Evolutionary conservation across 1,140 invertebrate genomes (phyloP).

Genomic region (Phthorimaea operculella): DNA sequence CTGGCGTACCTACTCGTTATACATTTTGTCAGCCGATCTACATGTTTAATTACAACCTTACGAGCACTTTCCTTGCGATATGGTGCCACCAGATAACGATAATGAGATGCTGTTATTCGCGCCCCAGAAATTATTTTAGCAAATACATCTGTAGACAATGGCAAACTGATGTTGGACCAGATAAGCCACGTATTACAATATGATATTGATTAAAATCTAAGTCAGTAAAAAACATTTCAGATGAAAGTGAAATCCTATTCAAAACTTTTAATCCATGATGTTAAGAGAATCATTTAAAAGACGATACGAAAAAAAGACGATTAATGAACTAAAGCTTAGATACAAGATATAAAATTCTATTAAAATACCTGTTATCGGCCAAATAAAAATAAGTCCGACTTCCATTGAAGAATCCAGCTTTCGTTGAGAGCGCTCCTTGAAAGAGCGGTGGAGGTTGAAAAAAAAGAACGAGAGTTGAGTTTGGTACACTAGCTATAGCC

Average conservation of each 20-base stretch:
- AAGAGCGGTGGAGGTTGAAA: slow-evolving; percentile 8
- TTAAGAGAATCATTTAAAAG: not conserved
- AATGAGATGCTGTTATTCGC: slow-evolving; percentile 15
- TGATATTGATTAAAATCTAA: too few relatives aligned
- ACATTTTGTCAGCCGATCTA: slow-evolving; percentile 13
- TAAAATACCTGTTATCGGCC: not conserved
- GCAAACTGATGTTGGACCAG: not conserved
- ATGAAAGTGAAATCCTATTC: too few relatives aligned
- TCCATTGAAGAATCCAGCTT: slow-evolving; percentile 16
- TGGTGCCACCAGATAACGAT: slow-evolving; percentile 16
- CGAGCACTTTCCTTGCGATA: slow-evolving; percentile 18
- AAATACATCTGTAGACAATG: slow-evolving; percentile 7
- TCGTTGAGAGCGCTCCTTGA: slow-evolving; percentile 17
- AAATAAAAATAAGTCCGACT: not conserved
- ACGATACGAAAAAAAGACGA: not conserved
- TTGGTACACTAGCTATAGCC: too few relatives aligned
- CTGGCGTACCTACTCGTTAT: too few relatives aligned
- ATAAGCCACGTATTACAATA: too few relatives aligned
- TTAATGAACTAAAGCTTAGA: not conserved
- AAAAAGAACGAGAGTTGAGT: not conserved
- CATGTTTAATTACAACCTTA: slow-evolving; percentile 10
- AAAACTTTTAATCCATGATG: too few relatives aligned
- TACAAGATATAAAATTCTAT: not conserved
- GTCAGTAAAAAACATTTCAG: too few relatives aligned
- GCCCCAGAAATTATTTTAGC: slow-evolving; percentile 10